Conservation (phyloP, 2,888 invertebrate species). For the Leptinotarsa peninsularis region DNA sequence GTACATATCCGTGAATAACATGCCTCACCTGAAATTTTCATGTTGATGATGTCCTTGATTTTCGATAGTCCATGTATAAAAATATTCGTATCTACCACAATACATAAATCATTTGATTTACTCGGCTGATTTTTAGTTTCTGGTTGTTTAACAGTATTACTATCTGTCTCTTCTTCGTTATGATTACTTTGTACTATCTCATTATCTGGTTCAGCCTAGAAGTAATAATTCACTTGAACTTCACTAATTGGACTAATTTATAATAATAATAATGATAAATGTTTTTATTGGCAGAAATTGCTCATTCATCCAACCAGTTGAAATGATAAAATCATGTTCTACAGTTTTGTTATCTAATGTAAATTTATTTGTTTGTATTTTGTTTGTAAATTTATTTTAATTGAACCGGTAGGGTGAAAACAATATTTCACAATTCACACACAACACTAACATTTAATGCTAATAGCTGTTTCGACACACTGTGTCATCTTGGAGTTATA, state of each 20-base stretch:
- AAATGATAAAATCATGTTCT: too few relatives aligned
- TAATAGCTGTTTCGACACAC: too few relatives aligned
- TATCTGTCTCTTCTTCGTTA: not conserved
- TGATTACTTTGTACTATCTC: conserved; percentile 11
- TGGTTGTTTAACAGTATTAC: conserved; percentile 13
- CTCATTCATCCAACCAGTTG: too few relatives aligned
- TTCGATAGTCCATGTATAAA: conserved; percentile 65
- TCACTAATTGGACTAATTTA: not conserved
- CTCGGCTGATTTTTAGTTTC: conserved; percentile 23
- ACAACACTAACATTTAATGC: too few relatives aligned
- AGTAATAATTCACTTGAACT: conserved; percentile 20
- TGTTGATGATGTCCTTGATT: conserved; percentile 60
- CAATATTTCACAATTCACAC: too few relatives aligned
- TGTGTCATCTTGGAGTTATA: too few relatives aligned
- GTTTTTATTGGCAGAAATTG: too few relatives aligned
- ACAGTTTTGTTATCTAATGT: too few relatives aligned
- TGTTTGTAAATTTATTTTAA: too few relatives aligned
- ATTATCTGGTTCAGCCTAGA: conserved; percentile 41
- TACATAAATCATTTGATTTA: conserved; percentile 54
- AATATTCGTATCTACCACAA: conserved; percentile 69
- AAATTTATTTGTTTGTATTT: too few relatives aligned
- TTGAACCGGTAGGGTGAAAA: too few relatives aligned
- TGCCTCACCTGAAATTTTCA: conserved; percentile 46
- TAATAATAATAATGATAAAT: too few relatives aligned
- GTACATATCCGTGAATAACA: not conserved